Percentiles rank a stretch among this genome's conserved stretches.
phyloP scores from a whole-genome alignment of 2,113 vertebrate species.

The Epinephelus lanceolatus region DNA sequence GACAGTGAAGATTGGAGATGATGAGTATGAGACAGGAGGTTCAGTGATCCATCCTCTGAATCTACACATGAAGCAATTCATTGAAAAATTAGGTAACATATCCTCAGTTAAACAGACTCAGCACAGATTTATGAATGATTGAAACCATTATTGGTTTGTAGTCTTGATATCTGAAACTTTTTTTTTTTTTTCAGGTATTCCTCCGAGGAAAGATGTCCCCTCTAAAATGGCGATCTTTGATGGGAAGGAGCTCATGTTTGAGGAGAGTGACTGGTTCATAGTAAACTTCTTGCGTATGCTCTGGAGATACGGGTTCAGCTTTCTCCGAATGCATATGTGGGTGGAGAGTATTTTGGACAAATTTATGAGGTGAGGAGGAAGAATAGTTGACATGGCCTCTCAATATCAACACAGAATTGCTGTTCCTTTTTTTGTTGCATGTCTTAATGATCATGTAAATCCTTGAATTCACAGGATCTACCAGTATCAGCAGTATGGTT shows the following conservation, averaged over 20 bases:
- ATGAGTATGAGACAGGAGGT: slow-evolving; percentile 89
- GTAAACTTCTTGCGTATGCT: slow-evolving; percentile 89
- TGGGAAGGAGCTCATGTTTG: slow-evolving; percentile 90
- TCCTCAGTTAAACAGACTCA: neutral
- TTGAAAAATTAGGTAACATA: slow-evolving; percentile 89
- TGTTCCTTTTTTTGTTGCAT: neutral
- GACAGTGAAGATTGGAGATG: slow-evolving; percentile 84
- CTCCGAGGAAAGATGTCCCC: slow-evolving; percentile 26
- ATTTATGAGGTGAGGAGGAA: slow-evolving; percentile 91
- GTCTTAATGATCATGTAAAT: neutral
- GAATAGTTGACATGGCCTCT: neutral
- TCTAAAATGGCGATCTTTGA: slow-evolving; percentile 88
- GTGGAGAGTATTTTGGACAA: slow-evolving; percentile 93
- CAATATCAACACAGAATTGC: neutral
- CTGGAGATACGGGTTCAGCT: slow-evolving; percentile 92
- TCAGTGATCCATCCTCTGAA: slow-evolving; percentile 92
- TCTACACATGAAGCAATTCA: slow-evolving; percentile 95
- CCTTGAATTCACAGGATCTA: slow-evolving; percentile 88
- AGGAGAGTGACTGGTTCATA: slow-evolving; percentile 94
- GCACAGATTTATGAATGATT: neutral
- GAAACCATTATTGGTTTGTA: neutral
- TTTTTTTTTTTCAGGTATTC: slow-evolving; percentile 83
- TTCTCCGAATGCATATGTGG: slow-evolving; percentile 94
- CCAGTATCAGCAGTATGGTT: slow-evolving; percentile 93
- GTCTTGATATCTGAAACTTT: neutral